phyloP scores from a whole-genome alignment of 2,888 invertebrate species.

The Drosophila hamatofila region DNA sequence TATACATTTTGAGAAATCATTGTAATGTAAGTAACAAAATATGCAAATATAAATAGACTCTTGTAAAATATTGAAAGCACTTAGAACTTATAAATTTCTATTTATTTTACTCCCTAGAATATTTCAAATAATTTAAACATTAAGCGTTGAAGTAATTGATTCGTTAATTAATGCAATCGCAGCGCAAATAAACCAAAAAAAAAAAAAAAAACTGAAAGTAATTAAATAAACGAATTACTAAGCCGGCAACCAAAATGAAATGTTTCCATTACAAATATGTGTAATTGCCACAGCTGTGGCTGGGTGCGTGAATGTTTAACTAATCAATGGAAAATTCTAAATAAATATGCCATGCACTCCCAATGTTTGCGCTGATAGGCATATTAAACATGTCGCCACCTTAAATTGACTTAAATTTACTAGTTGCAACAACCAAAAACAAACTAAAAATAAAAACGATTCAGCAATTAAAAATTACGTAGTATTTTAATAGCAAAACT shows the following conservation, averaged over 20 bases:
- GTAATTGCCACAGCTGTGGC: conserved; percentile 24
- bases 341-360: conserved; percentile 39
- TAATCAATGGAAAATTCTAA: conserved; percentile 70
- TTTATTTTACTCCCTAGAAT: neutral
- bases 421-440: conserved; percentile 50
- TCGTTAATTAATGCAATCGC: conserved; percentile 74
- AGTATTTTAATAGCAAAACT: conserved; percentile 80
- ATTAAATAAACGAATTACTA: conserved; percentile 77
- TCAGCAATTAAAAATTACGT: conserved; percentile 77
- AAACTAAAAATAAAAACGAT: neutral
- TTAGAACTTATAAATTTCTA: neutral
- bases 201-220: conserved; percentile 56
- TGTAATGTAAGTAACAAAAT: neutral
- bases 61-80: neutral
- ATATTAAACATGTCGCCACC: conserved; percentile 29
- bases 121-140: neutral
- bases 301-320: conserved; percentile 40
- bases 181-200: conserved; percentile 62
- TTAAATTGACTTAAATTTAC: conserved; percentile 51
- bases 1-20: neutral
- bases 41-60: neutral
- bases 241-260: conserved; percentile 20
- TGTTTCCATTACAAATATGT: conserved; percentile 5
- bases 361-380: conserved; percentile 46
- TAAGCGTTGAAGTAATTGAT: conserved; percentile 63